Evolutionary conservation across 2,797 vertebrate genomes (phyloP).

Genomic region (Rhinatrema bivittatum): DNA sequence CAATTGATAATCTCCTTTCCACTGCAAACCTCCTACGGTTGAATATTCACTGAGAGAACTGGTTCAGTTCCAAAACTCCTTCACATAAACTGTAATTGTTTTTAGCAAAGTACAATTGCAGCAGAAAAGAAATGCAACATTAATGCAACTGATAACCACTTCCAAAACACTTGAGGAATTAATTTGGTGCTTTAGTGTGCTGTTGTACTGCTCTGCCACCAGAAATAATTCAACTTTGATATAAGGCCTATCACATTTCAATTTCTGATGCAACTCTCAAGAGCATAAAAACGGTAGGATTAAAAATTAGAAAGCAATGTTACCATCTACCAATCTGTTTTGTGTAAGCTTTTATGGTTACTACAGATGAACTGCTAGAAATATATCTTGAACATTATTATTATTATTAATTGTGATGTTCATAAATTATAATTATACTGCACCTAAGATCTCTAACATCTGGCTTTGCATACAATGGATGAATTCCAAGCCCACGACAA

Average conservation of each 20-base stretch:
- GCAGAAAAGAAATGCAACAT: conserved; percentile 30
- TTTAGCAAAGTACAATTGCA: conserved; percentile 21
- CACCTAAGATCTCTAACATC: conserved; percentile 5
- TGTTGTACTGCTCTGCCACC: not conserved
- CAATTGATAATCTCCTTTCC: conserved; percentile 22
- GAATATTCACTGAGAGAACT: conserved; percentile 24
- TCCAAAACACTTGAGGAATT: conserved; percentile 8
- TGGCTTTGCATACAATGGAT: not conserved
- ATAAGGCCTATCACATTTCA: conserved; percentile 1
- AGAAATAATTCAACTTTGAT: conserved; percentile 3
- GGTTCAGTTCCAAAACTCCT: conserved; percentile 28
- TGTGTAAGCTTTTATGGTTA: conserved; percentile 13
- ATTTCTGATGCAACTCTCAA: not conserved
- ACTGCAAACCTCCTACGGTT: conserved; percentile 18
- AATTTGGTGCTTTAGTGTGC: too few species aligned
- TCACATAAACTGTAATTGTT: conserved; percentile 30
- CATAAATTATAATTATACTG: conserved; percentile 15
- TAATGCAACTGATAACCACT: conserved; percentile 25
- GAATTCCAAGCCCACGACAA: conserved; percentile 18
- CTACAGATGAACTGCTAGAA: conserved; percentile 2
- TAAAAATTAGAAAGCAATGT: not conserved
- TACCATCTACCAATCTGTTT: too few species aligned
- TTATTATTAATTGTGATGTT: too few species aligned
- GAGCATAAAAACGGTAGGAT: not conserved
- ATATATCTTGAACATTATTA: not conserved